Conservation (phyloP, 1,140 invertebrate genomes). For the Drosophila kanapiae region DNA sequence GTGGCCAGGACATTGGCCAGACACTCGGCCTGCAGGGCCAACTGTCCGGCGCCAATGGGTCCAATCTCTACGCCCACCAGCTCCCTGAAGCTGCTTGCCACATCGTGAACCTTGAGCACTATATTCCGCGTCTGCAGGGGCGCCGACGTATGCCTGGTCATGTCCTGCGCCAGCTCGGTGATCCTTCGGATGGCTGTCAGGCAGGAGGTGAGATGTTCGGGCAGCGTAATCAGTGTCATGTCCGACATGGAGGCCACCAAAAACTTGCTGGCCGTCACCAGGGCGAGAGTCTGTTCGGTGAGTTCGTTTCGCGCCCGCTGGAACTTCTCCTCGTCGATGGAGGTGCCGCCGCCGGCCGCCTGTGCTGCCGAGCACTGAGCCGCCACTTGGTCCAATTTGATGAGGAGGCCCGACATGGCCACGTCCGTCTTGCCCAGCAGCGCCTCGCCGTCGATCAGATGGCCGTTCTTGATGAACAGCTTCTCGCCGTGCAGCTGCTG, state of each 20-base stretch:
- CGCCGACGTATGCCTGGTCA: constrained; percentile 91
- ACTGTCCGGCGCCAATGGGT: constrained; percentile 86
- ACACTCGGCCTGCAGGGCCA: constrained; percentile 91
- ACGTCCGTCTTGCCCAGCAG: constrained; percentile 89
- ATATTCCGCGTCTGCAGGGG: constrained; percentile 92
- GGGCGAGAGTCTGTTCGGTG: constrained; percentile 91
- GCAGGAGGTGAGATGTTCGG: constrained; percentile 90
- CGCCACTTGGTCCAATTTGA: constrained; percentile 89
- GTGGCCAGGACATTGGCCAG: constrained; percentile 93
- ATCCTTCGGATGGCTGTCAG: constrained; percentile 89
- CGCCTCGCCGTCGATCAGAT: constrained; percentile 87
- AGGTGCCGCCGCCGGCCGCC: constrained; percentile 89
- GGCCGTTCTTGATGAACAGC: constrained; percentile 86
- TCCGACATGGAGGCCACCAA: constrained; percentile 93
- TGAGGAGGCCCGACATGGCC: constrained; percentile 88
- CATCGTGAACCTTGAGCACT: constrained; percentile 92
- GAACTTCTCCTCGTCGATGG: constrained; percentile 91
- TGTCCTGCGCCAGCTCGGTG: constrained; percentile 89
- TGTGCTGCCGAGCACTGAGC: constrained; percentile 89
- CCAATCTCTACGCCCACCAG: constrained; percentile 88
- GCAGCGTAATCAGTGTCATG: constrained; percentile 86
- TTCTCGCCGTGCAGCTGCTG: constrained; percentile 77
- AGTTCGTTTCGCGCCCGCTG: constrained; percentile 91
- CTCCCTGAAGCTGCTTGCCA: constrained; percentile 91
- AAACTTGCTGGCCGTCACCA: constrained; percentile 93